These are phyloP conservation scores for Andrena praecox DNA, from an alignment of 2,888 invertebrate genomes.

Conservation along the genomic window DNA sequence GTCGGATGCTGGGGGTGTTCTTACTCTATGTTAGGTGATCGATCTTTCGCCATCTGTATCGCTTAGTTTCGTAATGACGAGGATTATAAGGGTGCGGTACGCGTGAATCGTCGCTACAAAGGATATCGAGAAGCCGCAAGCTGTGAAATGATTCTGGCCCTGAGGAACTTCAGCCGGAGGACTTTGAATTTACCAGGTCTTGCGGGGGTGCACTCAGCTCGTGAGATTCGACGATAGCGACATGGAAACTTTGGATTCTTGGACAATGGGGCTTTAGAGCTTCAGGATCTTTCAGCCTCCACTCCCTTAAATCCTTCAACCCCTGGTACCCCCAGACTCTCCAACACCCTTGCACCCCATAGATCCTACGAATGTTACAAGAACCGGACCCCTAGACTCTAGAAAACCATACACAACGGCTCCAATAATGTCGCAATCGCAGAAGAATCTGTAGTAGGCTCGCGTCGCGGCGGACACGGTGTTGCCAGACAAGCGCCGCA, in stretches of 20 bases:
- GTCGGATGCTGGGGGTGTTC: slow-evolving; percentile 23
- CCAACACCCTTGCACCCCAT: not conserved
- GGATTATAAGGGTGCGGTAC: not conserved
- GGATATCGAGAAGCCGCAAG: too few species aligned
- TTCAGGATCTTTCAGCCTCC: not conserved
- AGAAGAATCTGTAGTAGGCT: too few species aligned
- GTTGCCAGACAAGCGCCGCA: too few species aligned
- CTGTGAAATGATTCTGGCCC: too few species aligned
- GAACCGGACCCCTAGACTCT: not conserved
- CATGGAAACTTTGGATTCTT: not conserved
- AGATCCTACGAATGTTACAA: not conserved
- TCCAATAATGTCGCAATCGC: too few species aligned
- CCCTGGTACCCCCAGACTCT: not conserved
- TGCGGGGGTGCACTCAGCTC: too few species aligned
- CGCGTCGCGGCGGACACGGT: too few species aligned
- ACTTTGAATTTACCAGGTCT: not conserved
- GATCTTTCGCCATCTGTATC: slow-evolving; percentile 18
- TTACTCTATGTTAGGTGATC: slow-evolving; percentile 17
- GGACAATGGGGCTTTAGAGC: not conserved
- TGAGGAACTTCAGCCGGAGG: too few species aligned
- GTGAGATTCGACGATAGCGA: too few species aligned
- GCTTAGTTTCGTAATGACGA: not conserved
- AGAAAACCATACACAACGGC: too few species aligned
- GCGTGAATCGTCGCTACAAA: too few species aligned
- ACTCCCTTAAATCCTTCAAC: not conserved